These are phyloP conservation scores for Carpatolechia fugitivella DNA, from an alignment of 2,888 invertebrate genomes.

Conservation along the genomic window DNA sequence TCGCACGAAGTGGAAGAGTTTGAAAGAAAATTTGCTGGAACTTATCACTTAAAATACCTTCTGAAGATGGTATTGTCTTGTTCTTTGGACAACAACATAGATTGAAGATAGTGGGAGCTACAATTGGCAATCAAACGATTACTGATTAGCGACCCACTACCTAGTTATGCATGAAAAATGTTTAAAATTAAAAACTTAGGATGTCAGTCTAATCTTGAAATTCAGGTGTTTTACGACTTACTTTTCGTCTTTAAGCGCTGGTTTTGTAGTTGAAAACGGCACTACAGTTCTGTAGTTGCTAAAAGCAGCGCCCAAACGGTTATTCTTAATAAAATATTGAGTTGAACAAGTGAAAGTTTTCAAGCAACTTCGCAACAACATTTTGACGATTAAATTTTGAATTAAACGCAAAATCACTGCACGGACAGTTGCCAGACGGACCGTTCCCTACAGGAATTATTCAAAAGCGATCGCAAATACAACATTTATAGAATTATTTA, in stretches of 20 bases:
- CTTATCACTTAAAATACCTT: too few species aligned
- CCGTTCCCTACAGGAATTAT: not conserved
- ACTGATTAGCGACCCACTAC: not conserved
- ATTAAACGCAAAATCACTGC: constrained; percentile 29
- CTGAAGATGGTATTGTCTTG: too few species aligned
- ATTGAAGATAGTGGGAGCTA: too few species aligned
- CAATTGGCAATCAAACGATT: too few species aligned
- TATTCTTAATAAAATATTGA: constrained; percentile 47
- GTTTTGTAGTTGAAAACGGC: constrained; percentile 58
- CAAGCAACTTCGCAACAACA: constrained; percentile 52
- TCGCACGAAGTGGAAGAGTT: too few species aligned
- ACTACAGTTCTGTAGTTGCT: constrained; percentile 48
- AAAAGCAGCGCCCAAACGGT: constrained; percentile 44
- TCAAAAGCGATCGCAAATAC: not conserved
- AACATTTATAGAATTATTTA: not conserved
- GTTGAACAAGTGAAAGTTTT: constrained; percentile 51
- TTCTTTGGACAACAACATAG: too few species aligned
- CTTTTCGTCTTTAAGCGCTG: constrained; percentile 62
- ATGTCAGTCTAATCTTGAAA: not conserved
- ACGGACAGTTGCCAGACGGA: constrained; percentile 7
- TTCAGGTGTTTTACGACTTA: constrained; percentile 36
- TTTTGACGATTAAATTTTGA: constrained; percentile 29
- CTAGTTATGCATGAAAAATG: too few species aligned
- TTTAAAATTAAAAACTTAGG: not conserved
- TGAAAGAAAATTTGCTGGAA: too few species aligned